Percentiles rank a stretch among this genome's conserved stretches.
These are phyloP conservation scores for Drosophila pallidifrons DNA, from an alignment of 1,140 invertebrate species.

Conservation along the genomic window DNA sequence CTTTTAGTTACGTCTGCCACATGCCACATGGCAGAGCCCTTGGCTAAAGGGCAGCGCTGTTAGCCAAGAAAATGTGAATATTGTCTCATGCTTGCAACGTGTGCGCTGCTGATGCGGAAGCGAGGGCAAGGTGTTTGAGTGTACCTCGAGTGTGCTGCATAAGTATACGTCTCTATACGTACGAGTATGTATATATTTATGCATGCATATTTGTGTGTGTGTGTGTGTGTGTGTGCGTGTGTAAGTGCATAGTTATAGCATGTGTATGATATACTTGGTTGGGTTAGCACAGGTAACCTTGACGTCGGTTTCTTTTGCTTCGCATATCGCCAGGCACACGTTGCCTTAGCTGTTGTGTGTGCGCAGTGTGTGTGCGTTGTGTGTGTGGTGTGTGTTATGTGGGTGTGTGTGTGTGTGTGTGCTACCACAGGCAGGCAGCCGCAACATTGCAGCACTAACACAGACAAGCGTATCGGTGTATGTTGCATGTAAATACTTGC, in stretches of 20 bases:
- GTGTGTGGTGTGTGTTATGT: constrained; percentile 9
- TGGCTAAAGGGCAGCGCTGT: constrained; percentile 25
- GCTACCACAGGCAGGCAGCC: constrained; percentile 37
- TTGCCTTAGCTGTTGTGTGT: constrained; percentile 2
- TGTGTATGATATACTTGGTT: constrained; percentile 34
- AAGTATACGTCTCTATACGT: not conserved
- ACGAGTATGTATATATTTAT: not conserved
- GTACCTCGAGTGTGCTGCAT: not conserved
- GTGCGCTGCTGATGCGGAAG: not conserved
- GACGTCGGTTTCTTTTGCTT: constrained; percentile 64
- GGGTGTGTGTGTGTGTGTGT: constrained; percentile 14
- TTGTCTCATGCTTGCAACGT: constrained; percentile 34
- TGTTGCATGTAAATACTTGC: constrained; percentile 59
- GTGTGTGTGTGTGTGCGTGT: constrained; percentile 12
- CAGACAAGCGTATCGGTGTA: constrained; percentile 26
- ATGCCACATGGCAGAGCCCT: not conserved
- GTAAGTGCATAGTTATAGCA: constrained; percentile 19
- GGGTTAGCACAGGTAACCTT: constrained; percentile 63
- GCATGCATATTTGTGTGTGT: not conserved
- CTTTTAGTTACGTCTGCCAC: constrained; percentile 28
- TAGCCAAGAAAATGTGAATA: constrained; percentile 60
- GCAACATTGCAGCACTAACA: constrained; percentile 46
- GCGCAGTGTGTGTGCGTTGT: not conserved
- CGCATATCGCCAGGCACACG: constrained; percentile 44
- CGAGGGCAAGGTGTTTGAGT: not conserved